Conservation (phyloP, 1,140 invertebrate species). For the Cecropterus lyciades region DNA sequence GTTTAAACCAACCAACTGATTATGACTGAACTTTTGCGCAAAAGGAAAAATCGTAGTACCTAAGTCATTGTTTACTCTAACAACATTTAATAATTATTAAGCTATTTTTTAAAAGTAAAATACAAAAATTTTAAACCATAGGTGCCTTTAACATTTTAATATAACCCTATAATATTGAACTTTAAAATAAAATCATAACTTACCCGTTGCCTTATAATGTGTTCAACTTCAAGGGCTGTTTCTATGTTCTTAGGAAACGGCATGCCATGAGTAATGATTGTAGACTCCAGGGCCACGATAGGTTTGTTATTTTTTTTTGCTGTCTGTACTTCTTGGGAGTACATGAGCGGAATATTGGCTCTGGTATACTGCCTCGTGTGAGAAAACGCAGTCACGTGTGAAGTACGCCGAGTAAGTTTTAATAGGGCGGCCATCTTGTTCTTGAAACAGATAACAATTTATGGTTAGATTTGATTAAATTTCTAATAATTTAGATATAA, state of each 20-base stretch:
- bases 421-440: slow-evolving; percentile 61
- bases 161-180: too few relatives aligned
- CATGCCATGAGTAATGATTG: slow-evolving; percentile 99
- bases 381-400: slow-evolving; percentile 37
- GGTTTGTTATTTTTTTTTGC: slow-evolving; percentile 86
- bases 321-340: slow-evolving; percentile 84
- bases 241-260: slow-evolving; percentile 96
- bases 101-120: too few relatives aligned
- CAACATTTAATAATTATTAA: too few relatives aligned
- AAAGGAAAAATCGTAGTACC: too few relatives aligned
- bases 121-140: too few relatives aligned
- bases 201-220: slow-evolving; percentile 89
- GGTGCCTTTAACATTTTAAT: too few relatives aligned
- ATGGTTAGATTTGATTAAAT: too few relatives aligned
- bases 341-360: slow-evolving; percentile 49
- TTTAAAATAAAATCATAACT: too few relatives aligned
- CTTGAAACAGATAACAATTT: slow-evolving; percentile 40
- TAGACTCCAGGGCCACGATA: slow-evolving; percentile 97
- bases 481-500: too few relatives aligned
- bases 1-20: too few relatives aligned
- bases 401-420: slow-evolving; percentile 39
- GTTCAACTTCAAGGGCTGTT: slow-evolving; percentile 93
- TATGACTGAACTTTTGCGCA: too few relatives aligned
- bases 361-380: slow-evolving; percentile 31
- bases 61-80: too few relatives aligned